Evolutionary conservation across 2,113 vertebrate species (phyloP).

Genomic region (Sapajus apella): DNA sequence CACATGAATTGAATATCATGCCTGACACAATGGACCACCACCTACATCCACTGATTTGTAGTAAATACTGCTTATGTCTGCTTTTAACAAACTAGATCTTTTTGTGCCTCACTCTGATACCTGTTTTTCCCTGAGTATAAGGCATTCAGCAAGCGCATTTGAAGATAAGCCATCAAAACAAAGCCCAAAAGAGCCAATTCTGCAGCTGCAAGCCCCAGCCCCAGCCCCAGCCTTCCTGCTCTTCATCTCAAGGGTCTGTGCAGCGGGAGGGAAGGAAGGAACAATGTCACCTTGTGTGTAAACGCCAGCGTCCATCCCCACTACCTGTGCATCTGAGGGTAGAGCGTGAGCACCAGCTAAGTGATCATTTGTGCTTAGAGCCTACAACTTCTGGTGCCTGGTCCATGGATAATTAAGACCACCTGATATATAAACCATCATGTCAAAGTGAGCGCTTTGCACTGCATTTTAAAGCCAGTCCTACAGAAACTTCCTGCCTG

Average conservation of each 20-base stretch:
- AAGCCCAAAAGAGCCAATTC: background rate
- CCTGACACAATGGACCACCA: background rate
- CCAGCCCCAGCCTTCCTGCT: background rate
- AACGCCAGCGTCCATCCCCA: background rate
- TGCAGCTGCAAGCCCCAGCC: background rate
- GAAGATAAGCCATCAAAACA: background rate
- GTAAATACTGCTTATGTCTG: background rate
- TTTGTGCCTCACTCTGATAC: background rate
- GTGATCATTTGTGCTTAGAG: background rate
- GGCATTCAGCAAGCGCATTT: background rate
- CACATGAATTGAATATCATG: background rate
- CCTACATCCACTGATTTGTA: background rate
- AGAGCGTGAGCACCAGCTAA: accelerated
- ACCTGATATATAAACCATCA: background rate
- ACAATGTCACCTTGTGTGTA: background rate
- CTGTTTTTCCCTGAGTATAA: background rate
- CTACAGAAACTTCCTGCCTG: background rate
- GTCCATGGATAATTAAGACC: background rate
- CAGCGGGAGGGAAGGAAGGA: background rate
- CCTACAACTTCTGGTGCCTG: background rate
- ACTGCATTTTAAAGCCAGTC: background rate
- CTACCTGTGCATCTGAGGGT: background rate
- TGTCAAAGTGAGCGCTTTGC: background rate
- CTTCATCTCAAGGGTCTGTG: background rate
- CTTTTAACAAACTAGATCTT: background rate